Evolutionary conservation across 1,140 invertebrate genomes (phyloP).

Genomic region (Propsilocerus akamusi): DNA sequence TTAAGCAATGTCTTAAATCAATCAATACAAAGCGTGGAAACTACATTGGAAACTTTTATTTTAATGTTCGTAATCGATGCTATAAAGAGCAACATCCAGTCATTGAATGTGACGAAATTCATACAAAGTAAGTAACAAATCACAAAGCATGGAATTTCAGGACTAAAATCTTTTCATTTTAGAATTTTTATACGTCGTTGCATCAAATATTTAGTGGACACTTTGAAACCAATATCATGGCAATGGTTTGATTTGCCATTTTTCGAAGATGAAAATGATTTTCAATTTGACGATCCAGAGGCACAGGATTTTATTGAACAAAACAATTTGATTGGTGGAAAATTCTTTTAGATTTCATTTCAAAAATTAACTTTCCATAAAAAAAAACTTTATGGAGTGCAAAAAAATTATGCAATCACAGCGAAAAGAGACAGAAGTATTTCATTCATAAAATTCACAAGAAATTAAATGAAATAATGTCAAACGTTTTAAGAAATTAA

Average conservation of each 20-base stretch:
- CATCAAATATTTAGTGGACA: slow-evolving; percentile 30
- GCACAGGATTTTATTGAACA: neutral
- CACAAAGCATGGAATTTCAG: slow-evolving; percentile 1
- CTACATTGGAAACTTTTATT: slow-evolving; percentile 44
- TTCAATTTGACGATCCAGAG: neutral
- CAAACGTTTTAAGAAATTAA: too few species aligned
- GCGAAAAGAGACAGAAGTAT: too few species aligned
- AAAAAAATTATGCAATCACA: too few species aligned
- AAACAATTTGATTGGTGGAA: neutral
- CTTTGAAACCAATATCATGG: slow-evolving; percentile 25
- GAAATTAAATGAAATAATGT: too few species aligned
- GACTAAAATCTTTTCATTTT: slow-evolving; percentile 12
- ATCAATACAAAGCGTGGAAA: slow-evolving; percentile 27
- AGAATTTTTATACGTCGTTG: slow-evolving; percentile 24
- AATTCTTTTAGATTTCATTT: neutral
- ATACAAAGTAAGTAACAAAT: slow-evolving; percentile 12
- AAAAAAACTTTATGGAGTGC: too few species aligned
- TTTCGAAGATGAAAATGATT: slow-evolving; percentile 11
- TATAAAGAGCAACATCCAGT: slow-evolving; percentile 45
- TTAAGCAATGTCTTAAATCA: slow-evolving; percentile 39
- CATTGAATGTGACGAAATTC: slow-evolving; percentile 29
- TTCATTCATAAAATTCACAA: too few species aligned
- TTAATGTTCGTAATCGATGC: slow-evolving; percentile 44
- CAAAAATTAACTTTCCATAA: too few species aligned
- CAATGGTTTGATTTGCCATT: slow-evolving; percentile 38